phyloP scores from a whole-genome alignment of 2,113 vertebrate species.

The Elgaria multicarinata region DNA sequence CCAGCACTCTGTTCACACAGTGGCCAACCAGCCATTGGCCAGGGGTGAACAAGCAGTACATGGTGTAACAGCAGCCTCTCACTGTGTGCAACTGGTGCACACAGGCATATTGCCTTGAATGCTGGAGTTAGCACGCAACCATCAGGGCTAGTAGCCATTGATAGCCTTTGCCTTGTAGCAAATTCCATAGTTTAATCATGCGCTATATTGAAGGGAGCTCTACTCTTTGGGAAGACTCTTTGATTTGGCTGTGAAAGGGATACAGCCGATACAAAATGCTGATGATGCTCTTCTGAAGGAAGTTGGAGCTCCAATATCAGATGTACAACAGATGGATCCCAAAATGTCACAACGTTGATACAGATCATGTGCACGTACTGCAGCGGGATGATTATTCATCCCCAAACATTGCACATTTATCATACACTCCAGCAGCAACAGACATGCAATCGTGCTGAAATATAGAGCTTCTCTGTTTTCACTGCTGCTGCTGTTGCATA shows the following conservation, averaged over 20 bases:
- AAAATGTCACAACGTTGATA: constrained; percentile 68
- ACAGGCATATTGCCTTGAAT: too few species aligned
- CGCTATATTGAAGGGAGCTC: not conserved
- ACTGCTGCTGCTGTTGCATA: constrained; percentile 47
- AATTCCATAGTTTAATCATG: too few species aligned
- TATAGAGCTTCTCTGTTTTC: constrained; percentile 52
- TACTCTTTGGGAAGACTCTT: not conserved
- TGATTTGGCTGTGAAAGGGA: not conserved
- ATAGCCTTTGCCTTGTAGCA: too few species aligned
- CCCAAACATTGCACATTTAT: constrained; percentile 56
- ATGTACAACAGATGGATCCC: constrained; percentile 70
- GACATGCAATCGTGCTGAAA: constrained; percentile 55
- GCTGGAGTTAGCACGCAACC: too few species aligned
- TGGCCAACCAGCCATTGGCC: too few species aligned
- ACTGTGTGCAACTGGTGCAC: too few species aligned
- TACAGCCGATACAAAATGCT: constrained; percentile 16
- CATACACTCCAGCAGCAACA: constrained; percentile 46
- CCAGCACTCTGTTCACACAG: too few species aligned
- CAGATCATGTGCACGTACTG: constrained; percentile 59
- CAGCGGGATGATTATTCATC: constrained; percentile 56
- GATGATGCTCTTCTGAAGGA: constrained; percentile 42
- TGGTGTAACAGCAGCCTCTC: too few species aligned
- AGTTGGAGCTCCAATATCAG: constrained; percentile 53
- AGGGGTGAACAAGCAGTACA: too few species aligned
- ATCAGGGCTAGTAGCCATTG: too few species aligned